Evolutionary conservation across 2,113 vertebrate genomes (phyloP), one percentile per base, ranked within the genome.

Genomic region (Hippocampus abdominalis): DNA sequence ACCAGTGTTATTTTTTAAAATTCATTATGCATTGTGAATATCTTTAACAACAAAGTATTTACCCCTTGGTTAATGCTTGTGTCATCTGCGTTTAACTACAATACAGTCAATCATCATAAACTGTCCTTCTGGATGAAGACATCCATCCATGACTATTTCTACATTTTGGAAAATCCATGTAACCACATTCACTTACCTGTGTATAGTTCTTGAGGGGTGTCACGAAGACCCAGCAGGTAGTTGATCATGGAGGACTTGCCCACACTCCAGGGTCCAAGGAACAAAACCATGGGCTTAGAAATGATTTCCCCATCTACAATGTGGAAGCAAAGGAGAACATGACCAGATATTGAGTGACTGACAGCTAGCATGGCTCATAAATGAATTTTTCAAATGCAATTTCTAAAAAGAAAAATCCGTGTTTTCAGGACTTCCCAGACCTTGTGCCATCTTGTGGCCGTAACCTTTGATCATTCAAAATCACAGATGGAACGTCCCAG

Each of bases 191-290:
- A 23, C 36, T 11, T 89, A 98, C 97, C 97, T 94, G 97, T 98
- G 81, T 99, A 99, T 64, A 99, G 93, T 81, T 96, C 92, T 78
- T 98, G 95, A 20, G 93, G 90, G 48, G 93, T 94, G 66, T 95
- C 84, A 0, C 95, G 94, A 77, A 99, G 88, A 36, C 95, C 97
- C 5, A 99, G 90, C 86, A 99, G 94, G 89, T 98, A 99, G 92
- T 99, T 98, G 88, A 99, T 95, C 97, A 99, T 99, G 76, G 96
- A 96, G 40, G 97, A 99, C 79, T 99, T 99, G 84, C 97, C 97
- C 2, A 98, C 96, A 0, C 96, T 98, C 97, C 97, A 98, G 0
- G 97, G 97, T 70, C 97, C 97, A 89, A 98, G 88, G 84, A 99
- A 98, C 72, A 99, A 85, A 83, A 98, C 94, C 96, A 98, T 97